These are phyloP conservation scores for Salvator merianae DNA, from an alignment of 2,113 vertebrate genomes.

Conservation along the genomic window DNA sequence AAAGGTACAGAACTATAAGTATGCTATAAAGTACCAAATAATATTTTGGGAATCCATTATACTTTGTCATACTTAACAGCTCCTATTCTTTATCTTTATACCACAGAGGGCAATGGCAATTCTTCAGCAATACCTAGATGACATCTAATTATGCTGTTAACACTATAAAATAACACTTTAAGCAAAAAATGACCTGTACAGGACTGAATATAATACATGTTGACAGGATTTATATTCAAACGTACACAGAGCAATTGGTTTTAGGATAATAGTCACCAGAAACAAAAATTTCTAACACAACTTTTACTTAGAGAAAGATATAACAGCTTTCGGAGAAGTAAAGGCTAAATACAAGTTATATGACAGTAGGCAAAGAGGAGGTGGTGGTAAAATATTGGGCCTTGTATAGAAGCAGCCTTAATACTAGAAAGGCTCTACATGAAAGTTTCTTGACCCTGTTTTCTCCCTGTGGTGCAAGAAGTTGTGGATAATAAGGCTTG, in stretches of 20 bases:
- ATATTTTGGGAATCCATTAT: neutral
- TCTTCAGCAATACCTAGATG: neutral
- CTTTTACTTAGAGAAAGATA: neutral
- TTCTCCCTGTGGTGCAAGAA: no score
- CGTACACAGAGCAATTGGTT: neutral
- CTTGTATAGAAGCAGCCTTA: neutral
- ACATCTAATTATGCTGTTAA: no score
- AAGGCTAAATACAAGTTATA: neutral
- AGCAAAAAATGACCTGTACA: neutral
- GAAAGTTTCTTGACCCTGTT: no score
- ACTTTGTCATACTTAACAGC: neutral
- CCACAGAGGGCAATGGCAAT: neutral
- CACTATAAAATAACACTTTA: neutral
- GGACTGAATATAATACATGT: neutral
- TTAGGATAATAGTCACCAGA: neutral
- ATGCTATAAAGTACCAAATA: neutral
- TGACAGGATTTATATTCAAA: neutral
- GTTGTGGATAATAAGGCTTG: no score
- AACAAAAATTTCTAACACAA: neutral
- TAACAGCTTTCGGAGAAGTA: neutral
- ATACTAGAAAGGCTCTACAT: no score
- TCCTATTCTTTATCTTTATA: neutral
- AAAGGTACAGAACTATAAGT: neutral
- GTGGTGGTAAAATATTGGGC: neutral
- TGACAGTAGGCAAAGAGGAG: neutral